These are phyloP conservation scores for Streblospio benedicti DNA, from an alignment of 1,140 invertebrate genomes.

Conservation along the genomic window DNA sequence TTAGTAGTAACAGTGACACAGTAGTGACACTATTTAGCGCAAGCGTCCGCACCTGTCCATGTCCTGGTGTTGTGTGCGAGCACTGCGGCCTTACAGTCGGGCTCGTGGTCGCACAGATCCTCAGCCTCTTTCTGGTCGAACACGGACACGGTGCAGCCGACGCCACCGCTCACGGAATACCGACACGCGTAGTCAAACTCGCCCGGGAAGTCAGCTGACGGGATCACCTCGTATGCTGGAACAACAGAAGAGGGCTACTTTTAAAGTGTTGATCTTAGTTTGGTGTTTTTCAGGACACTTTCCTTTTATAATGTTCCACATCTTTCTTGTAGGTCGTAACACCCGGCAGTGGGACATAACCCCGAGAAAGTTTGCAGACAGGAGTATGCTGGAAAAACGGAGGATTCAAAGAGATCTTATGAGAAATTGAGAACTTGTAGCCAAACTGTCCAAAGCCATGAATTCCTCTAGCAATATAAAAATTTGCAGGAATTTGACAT, in stretches of 20 bases:
- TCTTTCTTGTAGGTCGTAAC: too few species aligned
- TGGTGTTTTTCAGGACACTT: too few species aligned
- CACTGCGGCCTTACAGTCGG: slow-evolving; percentile 43
- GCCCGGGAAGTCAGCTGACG: slow-evolving; percentile 36
- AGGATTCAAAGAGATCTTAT: too few species aligned
- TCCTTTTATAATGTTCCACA: too few species aligned
- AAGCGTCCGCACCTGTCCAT: slow-evolving; percentile 40
- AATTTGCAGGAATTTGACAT: too few species aligned
- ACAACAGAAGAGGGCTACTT: not conserved
- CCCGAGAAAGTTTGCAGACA: too few species aligned
- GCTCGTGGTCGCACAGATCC: slow-evolving; percentile 39
- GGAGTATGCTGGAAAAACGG: too few species aligned
- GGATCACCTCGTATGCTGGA: slow-evolving; percentile 23
- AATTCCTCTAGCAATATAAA: too few species aligned
- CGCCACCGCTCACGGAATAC: slow-evolving; percentile 33
- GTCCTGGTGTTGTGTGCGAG: slow-evolving; percentile 36
- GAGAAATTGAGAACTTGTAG: too few species aligned
- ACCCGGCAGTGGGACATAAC: too few species aligned
- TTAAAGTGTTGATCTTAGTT: not conserved
- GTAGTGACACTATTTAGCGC: not conserved
- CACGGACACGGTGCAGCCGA: slow-evolving; percentile 44
- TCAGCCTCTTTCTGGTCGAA: slow-evolving; percentile 43
- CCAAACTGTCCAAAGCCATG: too few species aligned
- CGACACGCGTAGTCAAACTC: slow-evolving; percentile 44
- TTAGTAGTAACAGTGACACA: not conserved